Evolutionary conservation across 2,888 invertebrate genomes (phyloP).

Genomic region (Panopea generosa): DNA sequence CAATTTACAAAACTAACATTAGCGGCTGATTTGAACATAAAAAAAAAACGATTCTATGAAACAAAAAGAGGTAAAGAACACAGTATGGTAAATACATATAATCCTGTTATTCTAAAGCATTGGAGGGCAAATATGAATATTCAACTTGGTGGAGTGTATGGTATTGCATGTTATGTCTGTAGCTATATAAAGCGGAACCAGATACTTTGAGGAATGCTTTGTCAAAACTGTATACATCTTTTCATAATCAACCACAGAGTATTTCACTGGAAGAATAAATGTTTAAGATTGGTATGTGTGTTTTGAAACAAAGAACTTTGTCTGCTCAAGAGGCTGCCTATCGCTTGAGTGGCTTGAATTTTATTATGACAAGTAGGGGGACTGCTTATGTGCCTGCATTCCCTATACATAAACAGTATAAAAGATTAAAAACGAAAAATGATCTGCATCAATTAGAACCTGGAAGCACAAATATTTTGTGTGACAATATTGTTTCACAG

Average conservation of each 20-base stretch:
- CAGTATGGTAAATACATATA: constrained; percentile 35
- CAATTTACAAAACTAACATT: too few relatives aligned
- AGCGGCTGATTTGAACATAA: too few relatives aligned
- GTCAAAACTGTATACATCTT: constrained; percentile 20
- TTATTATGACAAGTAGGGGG: constrained; percentile 20
- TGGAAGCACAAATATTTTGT: too few relatives aligned
- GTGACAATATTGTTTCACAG: too few relatives aligned
- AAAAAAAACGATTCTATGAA: constrained; percentile 39
- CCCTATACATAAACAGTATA: too few relatives aligned
- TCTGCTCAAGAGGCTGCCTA: constrained; percentile 48
- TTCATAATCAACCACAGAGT: constrained; percentile 10
- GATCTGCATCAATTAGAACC: too few relatives aligned
- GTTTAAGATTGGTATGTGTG: constrained; percentile 43
- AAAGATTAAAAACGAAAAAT: too few relatives aligned
- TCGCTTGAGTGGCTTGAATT: constrained; percentile 29
- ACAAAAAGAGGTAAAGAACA: constrained; percentile 11
- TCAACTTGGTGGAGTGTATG: constrained; percentile 44
- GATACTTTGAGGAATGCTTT: constrained; percentile 44
- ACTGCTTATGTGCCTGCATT: too few relatives aligned
- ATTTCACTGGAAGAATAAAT: constrained; percentile 10
- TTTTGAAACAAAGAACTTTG: constrained; percentile 38
- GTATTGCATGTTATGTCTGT: constrained; percentile 52
- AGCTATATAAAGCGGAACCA: constrained; percentile 39
- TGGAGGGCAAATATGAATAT: constrained; percentile 56
- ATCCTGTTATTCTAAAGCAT: constrained; percentile 31